Base-by-base conservation (phyloP, 2,797 vertebrate species). In the Ceryle rudis region DNA sequence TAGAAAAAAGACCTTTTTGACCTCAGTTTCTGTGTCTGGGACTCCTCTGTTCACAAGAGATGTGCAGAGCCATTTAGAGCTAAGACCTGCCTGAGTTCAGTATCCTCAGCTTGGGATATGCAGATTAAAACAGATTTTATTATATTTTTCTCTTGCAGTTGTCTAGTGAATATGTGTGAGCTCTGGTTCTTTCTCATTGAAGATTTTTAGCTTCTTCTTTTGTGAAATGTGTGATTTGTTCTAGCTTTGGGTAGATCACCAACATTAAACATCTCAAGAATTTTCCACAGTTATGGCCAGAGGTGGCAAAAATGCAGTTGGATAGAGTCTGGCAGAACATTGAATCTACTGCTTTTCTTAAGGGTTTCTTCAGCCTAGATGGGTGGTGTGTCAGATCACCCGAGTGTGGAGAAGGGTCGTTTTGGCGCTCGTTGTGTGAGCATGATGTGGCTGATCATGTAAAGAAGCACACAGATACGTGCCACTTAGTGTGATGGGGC, bases 401-500 rank as follows among this genome's bases (percentile, higher is more conserved):
- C 18, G 41, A 41, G 29, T 14, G 54, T 54, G 22, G 28, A 29
- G 54, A 35, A 47, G 12, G 12, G 33, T 42, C 0, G 28, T 61
- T 61, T 33, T 0, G 1, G 31, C 57, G 55, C 73, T 81, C 9
- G 0, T 4, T 44, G 37, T 37, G 42, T 42, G 19, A 79, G 25
- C 10, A 1, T 29, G 22, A 1, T n/a, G 13, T 21, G 14, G 54
- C 31, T 87, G 64, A 37, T 25, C 7, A 4, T 1, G 9, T 51
- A 29, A 51, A 49, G 67, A 35, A 62, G n/a, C 0, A 0, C 22
- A 14, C 5, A 13, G 29, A 29, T 15, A 6, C 0, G 0, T 42
- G 72, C 77, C 4, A 5, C 41, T 29, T 74, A 28, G 23, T 15
- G n/a, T 31, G 60, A 16, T 25, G 82, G 44, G 2, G 26, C 51